Evolutionary conservation across 2,113 vertebrate species (phyloP), one percentile per base, ranked within the genome.

Genomic region (Diphyllodes magnificus): DNA sequence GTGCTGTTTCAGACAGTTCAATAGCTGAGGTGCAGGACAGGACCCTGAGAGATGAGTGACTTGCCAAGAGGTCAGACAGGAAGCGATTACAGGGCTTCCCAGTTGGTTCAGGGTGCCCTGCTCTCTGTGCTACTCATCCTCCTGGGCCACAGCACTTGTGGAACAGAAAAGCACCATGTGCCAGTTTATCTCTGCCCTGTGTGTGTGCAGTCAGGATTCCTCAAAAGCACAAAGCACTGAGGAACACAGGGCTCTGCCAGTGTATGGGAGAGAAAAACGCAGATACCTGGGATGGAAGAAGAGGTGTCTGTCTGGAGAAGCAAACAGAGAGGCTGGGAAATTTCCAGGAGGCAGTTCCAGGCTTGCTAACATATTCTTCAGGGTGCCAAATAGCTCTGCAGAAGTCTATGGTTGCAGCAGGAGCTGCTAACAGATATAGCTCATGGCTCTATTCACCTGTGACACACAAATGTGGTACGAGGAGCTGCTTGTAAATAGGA

Each of bases 351-450:
- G 83, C 93, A 97, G 70, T 65, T 95, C 90, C 71, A 88, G 94
- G 78, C 96, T 96, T 97, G 97, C 89, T 86, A 70, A 77, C 3
- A 0, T 93, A 33, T 92, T 88, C 56, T 85, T 30, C 64, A 45
- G 31, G n/a, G 76, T 95, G 95, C 95, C 95, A 97, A 97, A 94
- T 84, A 88, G 69, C 90, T 91, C 66, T 95, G 89, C 84, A 84
- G 90, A 70, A 90, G 80, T 60, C 84, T 88, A 14, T 82, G 88
- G 86, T 17, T 92, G 77, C 60, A 71, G 87, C 70, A 82, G 65
- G 54, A 80, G 72, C 90, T 97, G 96, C 91, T 96, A 97, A 97
- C 94, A 97, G 96, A 97, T 66, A 47, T 97, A 82, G 87, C 97
- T 97, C 69, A 56, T 96, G 95, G 97, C 96, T 94, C 84, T 95